A percentile compares a stretch with the other conserved stretches of the same genome.
phyloP scores from a whole-genome alignment of 2,113 vertebrate genomes.

The Pangasianodon hypophthalmus region DNA sequence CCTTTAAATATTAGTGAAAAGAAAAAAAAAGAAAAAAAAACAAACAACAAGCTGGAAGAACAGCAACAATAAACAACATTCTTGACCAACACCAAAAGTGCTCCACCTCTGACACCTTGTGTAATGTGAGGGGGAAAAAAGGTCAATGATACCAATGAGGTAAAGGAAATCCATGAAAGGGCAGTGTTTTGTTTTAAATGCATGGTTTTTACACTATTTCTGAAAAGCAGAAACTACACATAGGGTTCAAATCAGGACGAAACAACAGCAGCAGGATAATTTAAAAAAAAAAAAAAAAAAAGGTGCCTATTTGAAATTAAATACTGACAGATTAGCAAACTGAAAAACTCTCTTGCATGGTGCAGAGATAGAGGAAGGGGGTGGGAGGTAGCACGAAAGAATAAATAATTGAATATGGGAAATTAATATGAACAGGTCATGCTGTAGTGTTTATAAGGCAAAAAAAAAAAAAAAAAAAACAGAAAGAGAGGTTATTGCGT shows the following conservation, averaged over 20 bases:
- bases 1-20: conserved; percentile 1
- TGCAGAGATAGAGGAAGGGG: conserved; percentile 61
- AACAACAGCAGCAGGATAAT: conserved; percentile 53
- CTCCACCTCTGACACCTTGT: background rate
- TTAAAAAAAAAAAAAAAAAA: conserved; percentile 51
- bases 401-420: background rate
- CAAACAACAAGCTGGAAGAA: conserved; percentile 22
- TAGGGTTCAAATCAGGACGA: conserved; percentile 34
- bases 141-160: background rate
- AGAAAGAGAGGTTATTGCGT: conserved; percentile 71
- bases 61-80: conserved; percentile 13
- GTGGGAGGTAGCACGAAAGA: conserved; percentile 47
- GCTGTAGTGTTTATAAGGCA: background rate
- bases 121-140: background rate
- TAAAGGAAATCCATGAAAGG: conserved; percentile 9
- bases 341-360: conserved; percentile 40
- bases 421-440: background rate
- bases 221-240: conserved; percentile 39
- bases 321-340: conserved; percentile 73
- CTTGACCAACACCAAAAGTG: conserved; percentile 30
- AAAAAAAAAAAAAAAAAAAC: accelerated
- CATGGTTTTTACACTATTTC: background rate
- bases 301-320: conserved; percentile 59
- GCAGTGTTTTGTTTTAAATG: background rate
- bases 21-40: conserved; percentile 10